Evolutionary conservation across 2,113 vertebrate genomes (phyloP), one percentile per base, ranked within the genome.

Genomic region (Amphilophus citrinellus): DNA sequence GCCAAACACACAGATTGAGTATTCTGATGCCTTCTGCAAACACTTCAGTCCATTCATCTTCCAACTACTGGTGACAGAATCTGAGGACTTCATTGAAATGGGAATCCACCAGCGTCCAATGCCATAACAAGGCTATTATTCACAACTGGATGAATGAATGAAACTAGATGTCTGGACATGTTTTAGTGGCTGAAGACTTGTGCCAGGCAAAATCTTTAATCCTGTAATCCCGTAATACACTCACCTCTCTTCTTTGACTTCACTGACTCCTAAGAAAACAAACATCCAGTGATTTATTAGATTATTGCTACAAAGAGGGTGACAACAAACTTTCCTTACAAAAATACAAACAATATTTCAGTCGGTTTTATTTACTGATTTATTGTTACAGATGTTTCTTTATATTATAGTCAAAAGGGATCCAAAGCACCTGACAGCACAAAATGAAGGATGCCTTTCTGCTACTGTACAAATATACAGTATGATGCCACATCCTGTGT

Each of bases 121-220:
- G 5, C 30, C 44, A 32, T 13, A 53, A 53, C 44, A 73, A 24
- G 20, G 57, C 7, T 62, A 44, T 60, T 87, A 77, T 61, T 65
- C n/a, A 71, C 79, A 79, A 71, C 37, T 79, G 85, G 80, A 85
- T 91, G 44, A 84, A 84, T 76, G 58, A 84, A 57, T 88, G 61
- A 84, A 88, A 80, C 17, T 7, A 8, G 14, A 84, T 80, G 50
- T 77, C 61, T 61, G 61, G 30, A 22, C 77, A 79, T 73, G 56
- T 27, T 84, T 82, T 71, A 86, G 61, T 62, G 78, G 27, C 8
- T 78, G 80, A 79, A 90, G 20, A 83, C 24, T 47, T 58, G 63
- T 77, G 8, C 13, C 66, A 32, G 73, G 47, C 7, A 30, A 81
- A 85, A 18, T 3, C 37, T 68, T 59, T 76, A 87, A 87, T 89